Conservation (phyloP, 2,888 invertebrate species). For the Philonicus albiceps region DNA sequence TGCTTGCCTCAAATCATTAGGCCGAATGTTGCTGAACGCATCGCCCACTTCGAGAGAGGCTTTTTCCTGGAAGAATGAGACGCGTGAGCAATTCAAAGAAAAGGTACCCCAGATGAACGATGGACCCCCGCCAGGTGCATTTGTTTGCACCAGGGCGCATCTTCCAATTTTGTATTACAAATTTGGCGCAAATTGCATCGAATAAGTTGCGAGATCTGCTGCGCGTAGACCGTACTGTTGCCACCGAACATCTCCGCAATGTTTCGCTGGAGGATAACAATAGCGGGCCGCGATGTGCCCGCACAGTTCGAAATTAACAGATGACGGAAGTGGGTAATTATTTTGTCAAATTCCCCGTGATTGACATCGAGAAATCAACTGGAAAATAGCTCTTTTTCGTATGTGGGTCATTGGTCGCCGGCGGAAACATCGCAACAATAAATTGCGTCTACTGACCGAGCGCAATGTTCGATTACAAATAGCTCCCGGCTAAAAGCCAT, state of each 20-base stretch:
- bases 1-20: conserved; percentile 24
- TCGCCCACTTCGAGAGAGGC: conserved; percentile 26
- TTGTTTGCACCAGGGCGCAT: background rate
- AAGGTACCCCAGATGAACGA: background rate
- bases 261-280: conserved; percentile 14
- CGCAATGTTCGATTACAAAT: conserved; percentile 22
- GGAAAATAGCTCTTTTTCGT: conserved; percentile 27
- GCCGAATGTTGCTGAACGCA: background rate
- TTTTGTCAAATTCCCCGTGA: conserved; percentile 39
- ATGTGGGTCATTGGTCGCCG: conserved; percentile 30
- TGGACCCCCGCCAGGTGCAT: conserved; percentile 30
- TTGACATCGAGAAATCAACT: conserved; percentile 41
- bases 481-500: background rate
- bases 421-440: conserved; percentile 29
- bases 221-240: background rate
- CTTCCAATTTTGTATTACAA: conserved; percentile 29
- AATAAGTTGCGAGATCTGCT: background rate
- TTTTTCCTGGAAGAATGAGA: background rate
- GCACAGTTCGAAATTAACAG: background rate
- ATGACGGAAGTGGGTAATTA: conserved; percentile 37
- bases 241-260: background rate
- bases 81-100: background rate
- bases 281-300: background rate
- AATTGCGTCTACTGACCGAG: conserved; percentile 6
- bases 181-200: background rate